Conservation (phyloP, 2,113 vertebrate species). For the Hassar affinis region DNA sequence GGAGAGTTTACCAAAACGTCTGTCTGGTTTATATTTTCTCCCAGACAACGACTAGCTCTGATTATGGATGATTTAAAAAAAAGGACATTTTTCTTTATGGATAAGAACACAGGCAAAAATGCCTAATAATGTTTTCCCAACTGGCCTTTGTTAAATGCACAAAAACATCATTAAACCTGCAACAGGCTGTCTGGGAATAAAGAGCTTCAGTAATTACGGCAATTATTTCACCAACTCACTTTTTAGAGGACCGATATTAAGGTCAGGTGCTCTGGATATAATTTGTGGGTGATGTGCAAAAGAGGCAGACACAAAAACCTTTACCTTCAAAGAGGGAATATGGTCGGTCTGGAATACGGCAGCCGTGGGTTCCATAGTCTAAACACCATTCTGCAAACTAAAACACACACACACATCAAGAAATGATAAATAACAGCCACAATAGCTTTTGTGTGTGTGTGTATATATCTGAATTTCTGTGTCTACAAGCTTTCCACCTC, state of each 20-base stretch:
- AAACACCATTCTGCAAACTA: constrained; percentile 99
- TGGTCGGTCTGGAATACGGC: constrained; percentile 93
- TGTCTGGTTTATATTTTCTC: constrained; percentile 1
- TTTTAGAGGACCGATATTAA: background rate
- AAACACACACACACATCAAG: constrained; percentile 27
- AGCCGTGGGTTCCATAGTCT: constrained; percentile 92
- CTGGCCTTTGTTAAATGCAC: constrained; percentile 5
- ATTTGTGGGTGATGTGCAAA: background rate
- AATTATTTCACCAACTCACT: background rate
- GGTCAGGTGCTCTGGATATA: background rate
- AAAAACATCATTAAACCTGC: constrained; percentile 1
- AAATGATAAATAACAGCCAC: background rate
- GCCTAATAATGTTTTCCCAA: constrained; percentile 8
- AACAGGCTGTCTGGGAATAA: background rate
- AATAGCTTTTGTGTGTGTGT: background rate
- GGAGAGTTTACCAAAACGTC: background rate
- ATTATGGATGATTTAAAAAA: background rate
- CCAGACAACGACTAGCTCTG: constrained; percentile 11
- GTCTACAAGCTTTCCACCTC: background rate
- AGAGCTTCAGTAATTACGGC: background rate
- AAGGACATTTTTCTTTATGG: background rate
- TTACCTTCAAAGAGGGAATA: constrained; percentile 99
- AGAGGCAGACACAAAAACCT: background rate
- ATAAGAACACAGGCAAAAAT: background rate
- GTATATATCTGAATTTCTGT: background rate